phyloP scores from a whole-genome alignment of 2,797 vertebrate genomes.

The Rhincodon typus region DNA sequence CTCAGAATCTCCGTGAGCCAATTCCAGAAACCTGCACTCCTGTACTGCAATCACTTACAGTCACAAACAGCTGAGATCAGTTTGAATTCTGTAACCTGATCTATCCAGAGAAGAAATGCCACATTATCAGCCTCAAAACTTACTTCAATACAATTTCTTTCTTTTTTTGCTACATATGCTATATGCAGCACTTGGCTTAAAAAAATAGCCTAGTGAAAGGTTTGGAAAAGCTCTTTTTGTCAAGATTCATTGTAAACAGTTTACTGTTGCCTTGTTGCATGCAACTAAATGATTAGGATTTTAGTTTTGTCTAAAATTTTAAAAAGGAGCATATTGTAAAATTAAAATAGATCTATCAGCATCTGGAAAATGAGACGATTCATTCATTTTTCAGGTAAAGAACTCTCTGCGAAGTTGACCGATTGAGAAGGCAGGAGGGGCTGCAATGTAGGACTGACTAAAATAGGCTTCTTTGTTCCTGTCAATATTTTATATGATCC shows the following conservation, averaged over 20 bases:
- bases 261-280: neutral
- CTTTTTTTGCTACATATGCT: neutral
- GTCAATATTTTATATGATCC: too few species aligned
- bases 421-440: neutral
- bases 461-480: neutral
- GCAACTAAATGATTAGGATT: neutral
- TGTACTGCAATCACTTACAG: conserved; percentile 25
- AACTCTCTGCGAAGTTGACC: too few species aligned
- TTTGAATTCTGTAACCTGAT: conserved; percentile 31
- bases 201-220: neutral
- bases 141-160: neutral
- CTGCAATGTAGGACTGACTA: neutral
- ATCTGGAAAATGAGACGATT: neutral
- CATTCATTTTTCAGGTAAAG: neutral
- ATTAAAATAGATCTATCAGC: neutral
- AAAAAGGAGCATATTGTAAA: neutral
- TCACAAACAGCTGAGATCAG: conserved; percentile 30
- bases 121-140: conserved; percentile 26
- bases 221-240: neutral
- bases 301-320: too few species aligned
- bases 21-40: conserved; percentile 6
- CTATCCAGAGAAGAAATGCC: conserved; percentile 27
- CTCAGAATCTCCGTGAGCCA: conserved; percentile 30
- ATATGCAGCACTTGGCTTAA: neutral
- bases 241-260: neutral